phyloP scores from a whole-genome alignment of 2,797 vertebrate genomes.

The Trematomus bernacchii region DNA sequence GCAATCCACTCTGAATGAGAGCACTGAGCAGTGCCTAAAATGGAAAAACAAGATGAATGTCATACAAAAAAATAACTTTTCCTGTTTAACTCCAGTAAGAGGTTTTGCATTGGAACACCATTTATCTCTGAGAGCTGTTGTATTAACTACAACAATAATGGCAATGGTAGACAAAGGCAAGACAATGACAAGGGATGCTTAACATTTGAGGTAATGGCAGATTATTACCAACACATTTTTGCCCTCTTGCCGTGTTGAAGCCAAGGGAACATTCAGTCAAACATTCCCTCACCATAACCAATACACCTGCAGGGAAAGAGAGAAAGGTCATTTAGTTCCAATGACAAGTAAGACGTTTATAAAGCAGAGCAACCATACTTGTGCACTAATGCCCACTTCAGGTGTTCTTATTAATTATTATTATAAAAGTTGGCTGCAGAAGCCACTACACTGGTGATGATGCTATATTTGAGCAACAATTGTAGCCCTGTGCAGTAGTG shows the following conservation, averaged over 20 bases:
- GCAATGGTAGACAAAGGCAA: background rate
- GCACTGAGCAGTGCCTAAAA: too few species aligned
- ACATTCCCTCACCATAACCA: slow-evolving; percentile 18
- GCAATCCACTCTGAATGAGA: too few species aligned
- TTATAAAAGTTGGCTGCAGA: background rate
- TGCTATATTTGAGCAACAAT: background rate
- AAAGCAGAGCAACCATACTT: background rate
- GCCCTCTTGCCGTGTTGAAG: rapidly evolving
- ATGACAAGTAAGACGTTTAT: background rate
- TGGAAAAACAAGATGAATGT: too few species aligned
- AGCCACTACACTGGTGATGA: background rate
- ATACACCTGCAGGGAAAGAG: slow-evolving; percentile 50
- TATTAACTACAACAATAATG: background rate
- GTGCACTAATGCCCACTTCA: background rate
- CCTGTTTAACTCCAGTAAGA: background rate
- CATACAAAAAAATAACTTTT: too few species aligned
- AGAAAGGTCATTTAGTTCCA: slow-evolving; percentile 18
- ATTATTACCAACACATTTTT: slow-evolving; percentile 60
- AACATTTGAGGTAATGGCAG: background rate
- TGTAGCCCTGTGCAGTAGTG: background rate
- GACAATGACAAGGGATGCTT: background rate
- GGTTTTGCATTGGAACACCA: background rate
- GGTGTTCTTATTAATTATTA: too few species aligned
- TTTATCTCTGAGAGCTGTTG: background rate
- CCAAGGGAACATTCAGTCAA: rapidly evolving